Percentiles rank a stretch among this genome's conserved stretches.
These are phyloP conservation scores for Channa maculata DNA, from an alignment of 2,113 vertebrate genomes.

Conservation along the genomic window DNA sequence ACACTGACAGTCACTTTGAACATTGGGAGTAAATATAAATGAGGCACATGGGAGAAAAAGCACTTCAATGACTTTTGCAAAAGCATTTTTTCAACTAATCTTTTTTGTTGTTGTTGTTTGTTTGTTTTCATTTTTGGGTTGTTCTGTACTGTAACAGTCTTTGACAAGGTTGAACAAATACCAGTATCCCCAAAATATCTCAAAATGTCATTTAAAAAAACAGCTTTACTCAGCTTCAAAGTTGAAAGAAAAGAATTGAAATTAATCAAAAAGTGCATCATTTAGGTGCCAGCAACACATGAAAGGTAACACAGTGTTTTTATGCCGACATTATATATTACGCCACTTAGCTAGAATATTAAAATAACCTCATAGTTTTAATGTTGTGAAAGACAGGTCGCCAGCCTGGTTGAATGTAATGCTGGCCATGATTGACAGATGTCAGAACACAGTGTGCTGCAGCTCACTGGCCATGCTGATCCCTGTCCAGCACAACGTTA, in stretches of 20 bases:
- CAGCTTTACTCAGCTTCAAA: conserved; percentile 13
- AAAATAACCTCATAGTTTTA: too few relatives aligned
- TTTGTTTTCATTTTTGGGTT: neutral
- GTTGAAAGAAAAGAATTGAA: neutral
- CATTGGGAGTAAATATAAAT: conserved; percentile 49
- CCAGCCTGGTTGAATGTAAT: too few relatives aligned
- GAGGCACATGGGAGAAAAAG: conserved; percentile 52
- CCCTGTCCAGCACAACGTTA: too few relatives aligned
- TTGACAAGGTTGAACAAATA: conserved; percentile 39
- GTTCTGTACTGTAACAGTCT: neutral
- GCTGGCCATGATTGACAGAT: too few relatives aligned
- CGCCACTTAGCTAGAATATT: too few relatives aligned
- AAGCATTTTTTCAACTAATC: neutral
- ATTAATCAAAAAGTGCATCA: conserved; percentile 9
- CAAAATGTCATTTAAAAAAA: neutral
- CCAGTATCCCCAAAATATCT: conserved; percentile 22
- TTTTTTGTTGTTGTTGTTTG: conserved; percentile 12
- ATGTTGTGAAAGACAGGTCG: too few relatives aligned
- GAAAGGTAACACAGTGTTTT: too few relatives aligned
- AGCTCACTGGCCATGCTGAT: too few relatives aligned
- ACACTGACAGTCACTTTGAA: conserved; percentile 62
- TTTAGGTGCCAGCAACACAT: neutral
- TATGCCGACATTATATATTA: too few relatives aligned
- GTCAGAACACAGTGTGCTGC: too few relatives aligned
- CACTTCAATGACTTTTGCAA: conserved; percentile 34